Evolutionary conservation across 2,797 vertebrate genomes (phyloP).

Genomic region (Taeniopygia guttata): DNA sequence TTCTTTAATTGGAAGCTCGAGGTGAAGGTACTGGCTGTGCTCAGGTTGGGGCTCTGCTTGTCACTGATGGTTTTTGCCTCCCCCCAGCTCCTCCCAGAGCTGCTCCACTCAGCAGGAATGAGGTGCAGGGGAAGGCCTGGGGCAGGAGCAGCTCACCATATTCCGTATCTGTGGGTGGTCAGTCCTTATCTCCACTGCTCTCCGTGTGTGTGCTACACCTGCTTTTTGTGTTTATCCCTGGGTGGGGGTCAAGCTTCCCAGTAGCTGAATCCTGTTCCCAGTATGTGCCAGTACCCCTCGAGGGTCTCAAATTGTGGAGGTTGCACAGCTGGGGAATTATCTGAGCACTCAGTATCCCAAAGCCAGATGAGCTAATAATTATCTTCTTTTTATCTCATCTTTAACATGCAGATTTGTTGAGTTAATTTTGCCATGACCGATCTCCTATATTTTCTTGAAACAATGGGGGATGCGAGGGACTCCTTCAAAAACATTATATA

Average conservation of each 20-base stretch:
- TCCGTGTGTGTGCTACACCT: not conserved
- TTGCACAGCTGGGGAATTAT: not conserved
- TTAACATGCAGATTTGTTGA: slow-evolving; percentile 22
- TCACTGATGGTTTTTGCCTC: not conserved
- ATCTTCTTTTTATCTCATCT: not conserved
- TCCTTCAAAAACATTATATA: slow-evolving; percentile 16
- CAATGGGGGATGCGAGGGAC: not conserved
- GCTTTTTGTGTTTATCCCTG: not conserved
- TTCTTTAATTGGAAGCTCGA: not conserved
- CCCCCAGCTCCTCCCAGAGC: not conserved
- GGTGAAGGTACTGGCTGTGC: rapidly evolving
- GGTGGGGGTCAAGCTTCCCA: not conserved
- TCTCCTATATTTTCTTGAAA: not conserved
- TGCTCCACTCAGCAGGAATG: not conserved
- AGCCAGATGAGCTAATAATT: not conserved
- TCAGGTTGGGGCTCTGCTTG: not conserved
- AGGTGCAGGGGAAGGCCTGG: not conserved
- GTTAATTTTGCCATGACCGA: slow-evolving; percentile 31
- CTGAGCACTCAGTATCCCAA: not conserved
- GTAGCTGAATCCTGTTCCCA: not conserved
- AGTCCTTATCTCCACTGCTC: not conserved
- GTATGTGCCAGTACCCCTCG: not conserved
- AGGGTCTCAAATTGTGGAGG: not conserved
- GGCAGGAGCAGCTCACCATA: not conserved
- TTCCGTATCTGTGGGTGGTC: too few species aligned